Percentiles rank a stretch among this genome's conserved stretches.
phyloP scores from a whole-genome alignment of 1,140 invertebrate genomes.

The Battus philenor region DNA sequence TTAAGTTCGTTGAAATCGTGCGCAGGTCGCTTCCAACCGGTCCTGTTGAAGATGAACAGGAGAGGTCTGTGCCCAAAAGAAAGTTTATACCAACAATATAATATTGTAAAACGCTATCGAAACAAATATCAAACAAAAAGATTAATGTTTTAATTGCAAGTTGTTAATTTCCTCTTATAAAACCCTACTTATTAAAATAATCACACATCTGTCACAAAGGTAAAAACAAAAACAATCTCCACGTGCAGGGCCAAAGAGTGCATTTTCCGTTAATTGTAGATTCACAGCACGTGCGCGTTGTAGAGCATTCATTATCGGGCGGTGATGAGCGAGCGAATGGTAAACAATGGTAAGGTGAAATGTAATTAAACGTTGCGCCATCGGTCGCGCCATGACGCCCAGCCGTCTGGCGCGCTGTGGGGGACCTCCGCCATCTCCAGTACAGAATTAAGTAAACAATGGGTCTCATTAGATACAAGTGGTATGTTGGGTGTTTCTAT shows the following conservation, averaged over 20 bases:
- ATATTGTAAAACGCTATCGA: background rate
- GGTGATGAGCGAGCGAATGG: conserved; percentile 4
- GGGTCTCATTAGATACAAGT: background rate
- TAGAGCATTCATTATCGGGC: conserved; percentile 6
- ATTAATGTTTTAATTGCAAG: too few species aligned
- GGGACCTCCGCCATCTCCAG: too few species aligned
- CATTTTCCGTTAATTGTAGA: background rate
- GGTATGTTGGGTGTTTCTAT: background rate
- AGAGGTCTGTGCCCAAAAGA: background rate
- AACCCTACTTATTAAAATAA: conserved; percentile 8
- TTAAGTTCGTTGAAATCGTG: too few species aligned
- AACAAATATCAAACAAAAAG: background rate
- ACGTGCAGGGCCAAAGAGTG: conserved; percentile 8
- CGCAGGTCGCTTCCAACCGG: background rate
- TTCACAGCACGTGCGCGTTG: conserved; percentile 8
- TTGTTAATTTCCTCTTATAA: too few species aligned
- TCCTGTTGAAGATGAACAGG: background rate
- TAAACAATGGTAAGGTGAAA: conserved; percentile 15
- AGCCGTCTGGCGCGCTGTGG: conserved; percentile 3
- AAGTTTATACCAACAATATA: background rate
- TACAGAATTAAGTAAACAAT: too few species aligned
- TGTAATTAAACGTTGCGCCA: conserved; percentile 9
- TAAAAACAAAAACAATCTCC: conserved; percentile 2
- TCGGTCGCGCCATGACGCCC: conserved; percentile 2
- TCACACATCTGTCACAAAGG: conserved; percentile 5